Evolutionary conservation across 2,797 vertebrate genomes (phyloP).

Genomic region (Myotis findleyi): DNA sequence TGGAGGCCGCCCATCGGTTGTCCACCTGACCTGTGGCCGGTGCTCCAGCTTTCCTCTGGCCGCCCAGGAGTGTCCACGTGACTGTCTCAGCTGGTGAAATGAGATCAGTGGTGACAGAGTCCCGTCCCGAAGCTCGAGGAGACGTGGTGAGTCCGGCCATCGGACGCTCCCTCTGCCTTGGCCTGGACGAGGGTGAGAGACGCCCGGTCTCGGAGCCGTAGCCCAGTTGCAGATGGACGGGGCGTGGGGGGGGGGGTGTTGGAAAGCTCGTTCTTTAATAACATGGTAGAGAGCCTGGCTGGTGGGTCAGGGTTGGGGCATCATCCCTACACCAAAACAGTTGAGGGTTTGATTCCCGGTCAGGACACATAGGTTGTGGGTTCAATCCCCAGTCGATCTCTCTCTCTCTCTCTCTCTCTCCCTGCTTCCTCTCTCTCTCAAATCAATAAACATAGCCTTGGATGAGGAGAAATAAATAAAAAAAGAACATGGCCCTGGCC

Average conservation of each 20-base stretch:
- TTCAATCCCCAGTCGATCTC: background rate
- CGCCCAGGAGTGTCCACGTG: background rate
- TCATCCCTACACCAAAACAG: background rate
- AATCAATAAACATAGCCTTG: background rate
- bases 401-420: no score
- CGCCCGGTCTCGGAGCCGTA: background rate
- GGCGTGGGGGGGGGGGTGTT: accelerated
- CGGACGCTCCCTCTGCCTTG: background rate
- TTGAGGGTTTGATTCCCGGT: background rate
- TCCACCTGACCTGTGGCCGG: background rate
- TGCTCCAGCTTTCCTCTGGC: background rate
- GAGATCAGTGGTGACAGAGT: background rate
- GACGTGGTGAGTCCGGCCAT: no score
- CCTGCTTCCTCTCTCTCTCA: no score
- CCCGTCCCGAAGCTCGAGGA: background rate
- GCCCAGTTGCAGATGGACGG: background rate
- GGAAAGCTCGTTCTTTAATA: background rate
- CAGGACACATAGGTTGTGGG: background rate
- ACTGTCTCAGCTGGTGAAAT: background rate
- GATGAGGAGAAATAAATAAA: no score
- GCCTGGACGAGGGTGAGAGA: background rate
- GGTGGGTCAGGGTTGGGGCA: background rate
- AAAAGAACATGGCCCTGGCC: no score
- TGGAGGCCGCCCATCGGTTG: background rate
- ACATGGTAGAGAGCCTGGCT: background rate